Base-by-base conservation (phyloP, 2,797 vertebrate species). In the Ateles fusciceps region DNA sequence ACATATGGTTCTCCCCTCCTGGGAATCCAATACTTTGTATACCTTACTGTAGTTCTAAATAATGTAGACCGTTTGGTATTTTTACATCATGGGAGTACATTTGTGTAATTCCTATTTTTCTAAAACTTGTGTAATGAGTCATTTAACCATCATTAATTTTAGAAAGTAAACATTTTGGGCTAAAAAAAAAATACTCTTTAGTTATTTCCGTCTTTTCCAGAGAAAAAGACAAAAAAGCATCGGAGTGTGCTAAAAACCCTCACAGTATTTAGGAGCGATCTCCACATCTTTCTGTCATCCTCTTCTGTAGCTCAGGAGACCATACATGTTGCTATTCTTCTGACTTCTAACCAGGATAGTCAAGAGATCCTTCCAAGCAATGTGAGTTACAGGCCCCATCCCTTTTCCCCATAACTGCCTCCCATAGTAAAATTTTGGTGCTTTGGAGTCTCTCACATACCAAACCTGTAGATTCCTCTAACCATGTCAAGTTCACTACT, bases 111-210 rank as follows among this genome's bases (percentile, higher is more conserved):
- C 13, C 22, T 80, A 0, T 39, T 97, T 89, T 95, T 84, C 84
- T 72, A 92, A 93, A 93, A 89, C 26, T 81, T 59, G 39, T 36
- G 2, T 71, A 55, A 42, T 87, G 57, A 96, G 28, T 79, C 48
- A 90, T 71, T 94, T 86, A 85, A 48, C 39, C 59, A 90, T 89
- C 52, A 24, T 48, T 75, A 79, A 89, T 95, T 95, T 96, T 85
- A 95, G 78, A 92, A 92, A 84, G 83, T 79, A 92, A 85, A 71
- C 2, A 57, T 92, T 86, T 90, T 36, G 30, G 71, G 42, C 84
- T 80, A 44, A 92, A 84, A 75, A 78, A 33, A 30, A 61, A 46
- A 30, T 33, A 26, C 11, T 17, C 12, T 95, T 57, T 50, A 84
- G 36, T 91, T 33, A 42, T 36, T 81, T 93, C 42, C 57, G 2